These are phyloP conservation scores for Tetragonula clypearis DNA, from an alignment of 1,140 invertebrate genomes.

Conservation along the genomic window DNA sequence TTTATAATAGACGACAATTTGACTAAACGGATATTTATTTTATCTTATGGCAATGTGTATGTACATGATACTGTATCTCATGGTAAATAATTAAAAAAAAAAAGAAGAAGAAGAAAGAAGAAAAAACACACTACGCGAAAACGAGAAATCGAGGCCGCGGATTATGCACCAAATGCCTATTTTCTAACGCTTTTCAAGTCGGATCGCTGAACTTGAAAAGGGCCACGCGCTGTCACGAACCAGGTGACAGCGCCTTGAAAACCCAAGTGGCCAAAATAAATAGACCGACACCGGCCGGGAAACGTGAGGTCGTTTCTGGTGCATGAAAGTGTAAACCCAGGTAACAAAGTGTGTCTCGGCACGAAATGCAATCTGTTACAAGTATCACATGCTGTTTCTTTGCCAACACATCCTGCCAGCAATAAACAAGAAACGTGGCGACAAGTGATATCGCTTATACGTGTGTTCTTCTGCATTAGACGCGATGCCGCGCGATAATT, in stretches of 20 bases:
- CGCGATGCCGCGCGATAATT: slow-evolving; percentile 46
- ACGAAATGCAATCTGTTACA: slow-evolving; percentile 70
- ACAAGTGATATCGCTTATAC: slow-evolving; percentile 63
- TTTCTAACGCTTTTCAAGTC: slow-evolving; percentile 29
- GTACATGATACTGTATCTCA: not conserved
- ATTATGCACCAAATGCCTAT: slow-evolving; percentile 19
- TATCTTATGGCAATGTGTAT: too few relatives aligned
- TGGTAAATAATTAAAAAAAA: not conserved
- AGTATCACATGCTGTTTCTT: slow-evolving; percentile 66
- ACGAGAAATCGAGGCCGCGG: not conserved
- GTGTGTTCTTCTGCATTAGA: slow-evolving; percentile 41
- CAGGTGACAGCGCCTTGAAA: slow-evolving; percentile 62
- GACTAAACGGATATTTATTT: too few relatives aligned
- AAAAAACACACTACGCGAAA: not conserved
- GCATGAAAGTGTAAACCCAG: slow-evolving; percentile 69
- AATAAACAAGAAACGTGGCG: slow-evolving; percentile 65
- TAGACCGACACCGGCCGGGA: slow-evolving; percentile 61
- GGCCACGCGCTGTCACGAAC: slow-evolving; percentile 57
- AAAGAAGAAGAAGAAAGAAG: too few relatives aligned
- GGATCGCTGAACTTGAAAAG: slow-evolving; percentile 58
- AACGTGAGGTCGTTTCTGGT: slow-evolving; percentile 67
- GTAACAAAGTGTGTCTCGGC: slow-evolving; percentile 68
- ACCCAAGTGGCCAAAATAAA: slow-evolving; percentile 67
- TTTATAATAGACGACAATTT: too few relatives aligned
- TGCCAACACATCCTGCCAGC: slow-evolving; percentile 62